These are phyloP conservation scores for Hydrocynus forskahlii DNA, from an alignment of 2,797 vertebrate genomes.

Conservation along the genomic window DNA sequence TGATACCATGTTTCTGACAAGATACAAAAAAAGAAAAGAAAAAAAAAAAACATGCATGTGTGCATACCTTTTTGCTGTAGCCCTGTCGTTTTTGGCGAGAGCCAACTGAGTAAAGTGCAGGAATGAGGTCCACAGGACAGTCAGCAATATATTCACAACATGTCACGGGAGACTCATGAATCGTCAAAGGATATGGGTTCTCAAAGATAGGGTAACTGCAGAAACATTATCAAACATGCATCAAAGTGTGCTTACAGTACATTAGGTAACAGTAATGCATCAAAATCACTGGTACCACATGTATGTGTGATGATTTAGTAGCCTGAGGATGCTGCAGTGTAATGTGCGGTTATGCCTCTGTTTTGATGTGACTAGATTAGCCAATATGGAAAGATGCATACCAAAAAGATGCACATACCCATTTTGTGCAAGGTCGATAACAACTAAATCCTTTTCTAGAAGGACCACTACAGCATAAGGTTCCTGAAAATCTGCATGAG, in stretches of 20 bases:
- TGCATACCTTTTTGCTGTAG: conserved; percentile 95
- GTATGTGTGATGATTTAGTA: neutral
- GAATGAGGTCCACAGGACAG: conserved; percentile 97
- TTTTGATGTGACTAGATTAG: neutral
- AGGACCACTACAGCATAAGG: conserved; percentile 98
- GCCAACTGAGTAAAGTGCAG: conserved; percentile 97
- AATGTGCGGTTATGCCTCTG: neutral
- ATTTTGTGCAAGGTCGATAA: conserved; percentile 99
- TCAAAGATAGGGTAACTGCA: conserved; percentile 98
- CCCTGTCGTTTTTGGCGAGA: conserved; percentile 97
- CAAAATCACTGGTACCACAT: neutral
- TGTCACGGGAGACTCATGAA: conserved; percentile 98
- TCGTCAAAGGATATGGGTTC: conserved; percentile 96
- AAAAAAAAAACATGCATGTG: neutral
- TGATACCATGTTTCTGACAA: neutral
- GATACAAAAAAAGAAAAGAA: no score
- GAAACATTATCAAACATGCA: conserved; percentile 28
- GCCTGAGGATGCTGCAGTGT: neutral
- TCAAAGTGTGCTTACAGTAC: neutral
- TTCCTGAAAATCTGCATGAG: conserved; percentile 93
- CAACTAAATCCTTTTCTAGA: conserved; percentile 98
- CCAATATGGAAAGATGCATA: neutral
- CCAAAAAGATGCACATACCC: conserved; percentile 75
- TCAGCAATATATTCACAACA: conserved; percentile 98
- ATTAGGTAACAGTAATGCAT: neutral